Base-by-base conservation (phyloP, 2,888 invertebrate species). In the Melieria picta region DNA sequence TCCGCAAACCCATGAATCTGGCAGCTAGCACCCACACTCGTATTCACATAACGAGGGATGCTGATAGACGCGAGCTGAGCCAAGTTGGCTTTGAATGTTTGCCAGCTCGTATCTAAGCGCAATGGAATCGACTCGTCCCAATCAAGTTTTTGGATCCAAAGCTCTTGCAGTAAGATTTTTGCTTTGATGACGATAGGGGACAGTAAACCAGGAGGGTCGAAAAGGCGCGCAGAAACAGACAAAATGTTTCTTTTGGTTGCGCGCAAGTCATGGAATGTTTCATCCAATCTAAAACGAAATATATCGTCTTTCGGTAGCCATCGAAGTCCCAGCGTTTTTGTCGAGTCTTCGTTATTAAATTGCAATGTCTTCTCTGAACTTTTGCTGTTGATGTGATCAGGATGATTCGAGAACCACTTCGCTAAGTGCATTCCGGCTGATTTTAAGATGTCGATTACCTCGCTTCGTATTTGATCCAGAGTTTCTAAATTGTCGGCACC, bases 161-260 rank as follows among this genome's bases (percentile, higher is more conserved):
- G 55, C 45, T 69, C 60, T 48, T 71, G 71, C 30, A 75, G 11
- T 10, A 75, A 52, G 7, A 69, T 58, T 63, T 74, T 69, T 3
- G 61, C 42, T 48, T 43, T 43, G 16, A 57, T 61, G 16, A 71
- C 65, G 9, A 71, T 47, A 4, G 74, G 71, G 2, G n/a, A 30
- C 4, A 72, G n/a, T 47, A 72, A 46, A 42, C 72, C 72, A 11
- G 64, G 60, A 30, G 56, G 68, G 30, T 72, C 72, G 46, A 71
- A 71, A 6, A 73, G 52, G n/a, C 65, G 57, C 6, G 74, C 68
- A 42, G 69, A 67, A 46, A 57, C 50, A 5, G 66, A 72, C 11
- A 75, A 56, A 9, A 71, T 74, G 52, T 71, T 70, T 13, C 73
- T 42, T 50, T 72, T 74, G 9, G 73, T 72, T 5, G 61, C 55